A percentile compares a stretch with the other conserved stretches of the same genome.
phyloP scores from a whole-genome alignment of 2,888 invertebrate species.

The Oasisia sp. region DNA sequence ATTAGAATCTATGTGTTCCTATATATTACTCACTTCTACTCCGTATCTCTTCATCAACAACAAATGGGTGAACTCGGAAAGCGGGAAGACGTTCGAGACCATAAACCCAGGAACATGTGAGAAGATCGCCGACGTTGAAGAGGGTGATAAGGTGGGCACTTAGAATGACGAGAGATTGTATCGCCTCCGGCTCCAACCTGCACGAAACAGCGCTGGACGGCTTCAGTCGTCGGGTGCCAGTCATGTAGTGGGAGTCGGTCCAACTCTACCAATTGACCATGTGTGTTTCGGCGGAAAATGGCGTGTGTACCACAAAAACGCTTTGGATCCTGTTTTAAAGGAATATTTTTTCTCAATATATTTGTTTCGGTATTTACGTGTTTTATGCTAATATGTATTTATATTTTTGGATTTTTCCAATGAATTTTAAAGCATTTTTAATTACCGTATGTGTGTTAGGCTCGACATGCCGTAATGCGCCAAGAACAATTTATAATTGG shows the following conservation, averaged over 20 bases:
- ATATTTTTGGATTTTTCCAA: no score
- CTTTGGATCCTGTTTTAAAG: no score
- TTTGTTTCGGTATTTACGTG: no score
- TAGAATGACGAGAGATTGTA: conserved; percentile 93
- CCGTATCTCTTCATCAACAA: conserved; percentile 89
- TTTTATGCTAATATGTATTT: no score
- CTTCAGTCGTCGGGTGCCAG: conserved; percentile 56
- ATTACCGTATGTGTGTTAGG: no score
- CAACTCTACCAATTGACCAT: no score
- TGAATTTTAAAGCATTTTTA: no score
- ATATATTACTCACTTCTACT: background rate
- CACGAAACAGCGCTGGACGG: conserved; percentile 56
- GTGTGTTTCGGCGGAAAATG: no score
- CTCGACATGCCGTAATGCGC: no score
- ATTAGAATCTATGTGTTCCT: background rate
- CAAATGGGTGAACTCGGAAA: conserved; percentile 89
- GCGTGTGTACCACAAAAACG: no score
- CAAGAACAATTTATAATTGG: no score
- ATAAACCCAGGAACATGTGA: conserved; percentile 80
- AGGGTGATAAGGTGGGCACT: conserved; percentile 69
- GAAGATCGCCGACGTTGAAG: conserved; percentile 58
- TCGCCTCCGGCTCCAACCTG: conserved; percentile 35
- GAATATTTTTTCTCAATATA: no score
- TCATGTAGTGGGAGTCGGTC: background rate
- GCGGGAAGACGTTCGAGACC: conserved; percentile 86